Evolutionary conservation across 2,797 vertebrate species (phyloP).

Genomic region (Rhincodon typus): DNA sequence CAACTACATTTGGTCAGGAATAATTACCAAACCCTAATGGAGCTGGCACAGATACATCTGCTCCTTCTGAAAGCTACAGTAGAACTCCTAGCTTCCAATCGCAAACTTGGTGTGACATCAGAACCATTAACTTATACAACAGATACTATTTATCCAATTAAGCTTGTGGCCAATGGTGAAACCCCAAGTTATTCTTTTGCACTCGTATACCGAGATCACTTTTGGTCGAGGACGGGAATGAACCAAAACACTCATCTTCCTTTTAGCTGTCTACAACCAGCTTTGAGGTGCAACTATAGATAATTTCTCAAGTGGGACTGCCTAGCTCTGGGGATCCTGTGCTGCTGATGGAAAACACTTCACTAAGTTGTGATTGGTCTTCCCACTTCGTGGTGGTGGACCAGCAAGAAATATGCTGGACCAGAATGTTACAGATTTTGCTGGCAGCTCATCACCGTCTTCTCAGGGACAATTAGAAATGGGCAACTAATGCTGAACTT

Average conservation of each 20-base stretch:
- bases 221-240: neutral
- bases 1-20: too few species aligned
- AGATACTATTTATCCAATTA: neutral
- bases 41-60: too few species aligned
- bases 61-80: too few species aligned
- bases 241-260: neutral
- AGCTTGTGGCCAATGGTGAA: neutral
- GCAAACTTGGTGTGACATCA: too few species aligned
- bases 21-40: too few species aligned
- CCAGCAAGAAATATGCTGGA: neutral
- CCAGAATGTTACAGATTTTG: neutral
- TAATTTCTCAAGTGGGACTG: neutral
- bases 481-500: too few species aligned
- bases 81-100: too few species aligned
- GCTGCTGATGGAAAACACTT: neutral
- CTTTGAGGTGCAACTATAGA: neutral
- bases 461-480: too few species aligned
- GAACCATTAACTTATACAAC: too few species aligned
- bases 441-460: neutral
- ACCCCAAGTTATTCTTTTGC: neutral
- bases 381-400: neutral
- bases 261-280: neutral
- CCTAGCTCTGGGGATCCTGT: neutral
- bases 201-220: neutral
- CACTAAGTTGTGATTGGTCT: neutral